Conservation (phyloP, 2,113 vertebrate genomes). For the Caretta caretta region DNA sequence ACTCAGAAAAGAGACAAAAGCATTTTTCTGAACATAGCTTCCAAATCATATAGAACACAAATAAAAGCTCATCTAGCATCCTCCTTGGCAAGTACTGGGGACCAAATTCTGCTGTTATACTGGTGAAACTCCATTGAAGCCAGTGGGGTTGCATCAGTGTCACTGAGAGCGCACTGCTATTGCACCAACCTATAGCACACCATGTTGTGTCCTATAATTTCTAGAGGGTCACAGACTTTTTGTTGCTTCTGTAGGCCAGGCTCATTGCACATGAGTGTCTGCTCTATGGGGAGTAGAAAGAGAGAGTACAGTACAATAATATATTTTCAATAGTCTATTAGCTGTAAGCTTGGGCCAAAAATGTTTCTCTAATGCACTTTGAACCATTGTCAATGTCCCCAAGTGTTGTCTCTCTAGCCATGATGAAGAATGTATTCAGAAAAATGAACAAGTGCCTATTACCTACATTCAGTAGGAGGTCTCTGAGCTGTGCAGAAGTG, state of each 20-base stretch:
- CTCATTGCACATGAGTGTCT: neutral
- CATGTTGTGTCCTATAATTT: neutral
- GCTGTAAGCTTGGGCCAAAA: neutral
- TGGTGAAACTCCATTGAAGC: neutral
- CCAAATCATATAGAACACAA: neutral
- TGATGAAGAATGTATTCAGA: neutral
- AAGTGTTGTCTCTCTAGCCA: neutral
- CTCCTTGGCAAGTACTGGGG: neutral
- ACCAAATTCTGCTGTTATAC: neutral
- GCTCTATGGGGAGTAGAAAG: neutral
- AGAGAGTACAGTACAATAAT: neutral
- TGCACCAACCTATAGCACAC: neutral
- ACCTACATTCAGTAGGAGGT: neutral
- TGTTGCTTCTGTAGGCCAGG: neutral
- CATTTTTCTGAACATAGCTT: neutral
- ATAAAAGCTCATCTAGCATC: neutral
- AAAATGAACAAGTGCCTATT: neutral
- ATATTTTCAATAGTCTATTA: neutral
- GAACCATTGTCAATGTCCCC: neutral
- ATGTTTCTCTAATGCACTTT: neutral
- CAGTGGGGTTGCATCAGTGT: neutral
- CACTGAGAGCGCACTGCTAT: neutral
- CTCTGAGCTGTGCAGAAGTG: neutral
- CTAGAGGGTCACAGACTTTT: neutral
- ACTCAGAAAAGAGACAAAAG: neutral